Conservation (phyloP, 2,113 vertebrate species). For the Megalops atlanticus region DNA sequence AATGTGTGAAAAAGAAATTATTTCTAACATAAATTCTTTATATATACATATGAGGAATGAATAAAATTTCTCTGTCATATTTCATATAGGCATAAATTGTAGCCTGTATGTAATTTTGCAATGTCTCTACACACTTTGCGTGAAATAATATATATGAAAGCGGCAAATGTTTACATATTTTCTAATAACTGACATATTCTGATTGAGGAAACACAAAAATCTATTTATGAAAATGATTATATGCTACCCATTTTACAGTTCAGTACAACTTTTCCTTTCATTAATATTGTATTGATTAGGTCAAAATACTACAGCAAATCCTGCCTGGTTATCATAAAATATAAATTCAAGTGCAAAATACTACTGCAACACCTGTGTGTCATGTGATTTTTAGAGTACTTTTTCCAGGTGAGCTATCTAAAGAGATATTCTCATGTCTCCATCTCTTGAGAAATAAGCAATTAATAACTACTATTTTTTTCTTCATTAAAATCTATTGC, state of each 20-base stretch:
- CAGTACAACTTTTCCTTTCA: neutral
- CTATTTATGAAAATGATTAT: neutral
- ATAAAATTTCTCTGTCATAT: no score
- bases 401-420: neutral
- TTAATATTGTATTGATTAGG: neutral
- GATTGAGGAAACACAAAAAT: neutral
- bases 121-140: no score
- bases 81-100: no score
- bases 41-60: no score
- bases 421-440: neutral
- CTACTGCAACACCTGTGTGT: neutral
- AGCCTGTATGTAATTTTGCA: no score
- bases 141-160: neutral
- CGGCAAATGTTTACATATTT: neutral
- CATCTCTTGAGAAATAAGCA: neutral
- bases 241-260: no score
- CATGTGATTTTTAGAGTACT: neutral
- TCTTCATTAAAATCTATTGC: neutral
- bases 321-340: neutral
- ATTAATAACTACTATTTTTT: neutral
- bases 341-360: neutral
- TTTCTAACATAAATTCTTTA: no score
- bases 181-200: neutral
- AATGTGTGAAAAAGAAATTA: no score
- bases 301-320: neutral